phyloP scores from a whole-genome alignment of 1,140 invertebrate species.

The Pomacea maculata region DNA sequence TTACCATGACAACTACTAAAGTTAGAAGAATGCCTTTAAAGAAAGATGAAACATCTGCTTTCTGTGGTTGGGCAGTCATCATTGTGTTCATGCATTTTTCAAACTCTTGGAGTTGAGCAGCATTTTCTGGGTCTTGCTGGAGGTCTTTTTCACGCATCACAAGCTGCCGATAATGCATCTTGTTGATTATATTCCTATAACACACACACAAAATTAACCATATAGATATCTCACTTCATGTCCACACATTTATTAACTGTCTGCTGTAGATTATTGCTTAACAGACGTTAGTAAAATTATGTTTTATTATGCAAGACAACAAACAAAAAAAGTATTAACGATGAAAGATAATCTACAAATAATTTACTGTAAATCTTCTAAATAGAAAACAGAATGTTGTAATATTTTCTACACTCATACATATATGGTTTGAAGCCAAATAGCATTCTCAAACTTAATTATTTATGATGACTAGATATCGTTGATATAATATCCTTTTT shows the following conservation, averaged over 20 bases:
- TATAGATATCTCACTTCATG: too few species aligned
- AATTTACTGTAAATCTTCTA: too few species aligned
- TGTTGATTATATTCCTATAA: slow-evolving; percentile 42
- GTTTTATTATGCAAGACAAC: neutral
- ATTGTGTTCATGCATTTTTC: slow-evolving; percentile 22
- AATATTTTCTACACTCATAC: neutral
- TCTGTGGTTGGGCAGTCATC: neutral
- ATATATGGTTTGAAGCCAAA: neutral
- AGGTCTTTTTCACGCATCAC: slow-evolving; percentile 31
- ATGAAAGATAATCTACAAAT: too few species aligned
- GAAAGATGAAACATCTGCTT: slow-evolving; percentile 39
- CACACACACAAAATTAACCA: neutral
- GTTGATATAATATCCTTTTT: neutral
- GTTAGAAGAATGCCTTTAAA: slow-evolving; percentile 46
- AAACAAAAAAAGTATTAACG: too few species aligned
- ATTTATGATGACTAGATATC: neutral
- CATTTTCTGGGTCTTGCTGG: slow-evolving; percentile 24
- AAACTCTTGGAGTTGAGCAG: slow-evolving; percentile 34
- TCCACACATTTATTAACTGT: too few species aligned
- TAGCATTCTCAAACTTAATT: too few species aligned
- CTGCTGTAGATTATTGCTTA: neutral
- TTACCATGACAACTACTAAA: slow-evolving; percentile 40
- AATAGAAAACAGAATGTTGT: neutral
- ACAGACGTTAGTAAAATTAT: neutral
- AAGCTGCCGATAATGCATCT: slow-evolving; percentile 31